phyloP scores from a whole-genome alignment of 2,888 invertebrate genomes.

The Scotopteryx bipunctaria region DNA sequence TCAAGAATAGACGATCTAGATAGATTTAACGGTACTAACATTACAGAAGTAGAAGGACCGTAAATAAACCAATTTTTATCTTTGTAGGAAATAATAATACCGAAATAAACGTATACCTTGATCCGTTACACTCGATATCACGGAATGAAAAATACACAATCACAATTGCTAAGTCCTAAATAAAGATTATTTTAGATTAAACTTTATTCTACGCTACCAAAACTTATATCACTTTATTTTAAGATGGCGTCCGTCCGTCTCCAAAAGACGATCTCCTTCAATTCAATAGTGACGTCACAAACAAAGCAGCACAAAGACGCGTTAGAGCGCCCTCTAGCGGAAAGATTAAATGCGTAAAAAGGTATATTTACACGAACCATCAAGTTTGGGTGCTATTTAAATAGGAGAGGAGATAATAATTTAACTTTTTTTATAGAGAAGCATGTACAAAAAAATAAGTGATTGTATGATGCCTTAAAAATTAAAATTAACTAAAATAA shows the following conservation, averaged over 20 bases:
- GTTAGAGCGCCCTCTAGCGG: slow-evolving; percentile 62
- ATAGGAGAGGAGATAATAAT: too few relatives aligned
- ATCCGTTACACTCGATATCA: slow-evolving; percentile 90
- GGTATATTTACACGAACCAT: slow-evolving; percentile 2
- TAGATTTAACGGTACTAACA: slow-evolving; percentile 68
- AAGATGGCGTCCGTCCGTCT: slow-evolving; percentile 75
- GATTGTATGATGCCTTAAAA: too few relatives aligned
- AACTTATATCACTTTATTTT: slow-evolving; percentile 84
- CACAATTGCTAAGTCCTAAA: slow-evolving; percentile 68
- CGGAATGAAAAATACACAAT: slow-evolving; percentile 68
- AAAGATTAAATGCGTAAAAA: slow-evolving; percentile 35
- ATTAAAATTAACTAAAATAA: too few relatives aligned
- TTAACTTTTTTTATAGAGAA: too few relatives aligned
- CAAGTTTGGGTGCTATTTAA: slow-evolving; percentile 8
- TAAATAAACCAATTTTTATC: slow-evolving; percentile 76
- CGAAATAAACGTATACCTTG: slow-evolving; percentile 87
- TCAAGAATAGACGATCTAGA: slow-evolving; percentile 47
- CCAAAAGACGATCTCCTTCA: slow-evolving; percentile 79
- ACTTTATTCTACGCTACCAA: slow-evolving; percentile 83
- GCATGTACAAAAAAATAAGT: too few relatives aligned
- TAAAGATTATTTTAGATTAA: slow-evolving; percentile 79
- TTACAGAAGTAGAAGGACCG: slow-evolving; percentile 67
- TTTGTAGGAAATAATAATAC: slow-evolving; percentile 58
- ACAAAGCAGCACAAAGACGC: slow-evolving; percentile 53
- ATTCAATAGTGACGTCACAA: slow-evolving; percentile 83